Evolutionary conservation across 2,113 vertebrate species (phyloP).

Genomic region (Rafetus swinhoei): DNA sequence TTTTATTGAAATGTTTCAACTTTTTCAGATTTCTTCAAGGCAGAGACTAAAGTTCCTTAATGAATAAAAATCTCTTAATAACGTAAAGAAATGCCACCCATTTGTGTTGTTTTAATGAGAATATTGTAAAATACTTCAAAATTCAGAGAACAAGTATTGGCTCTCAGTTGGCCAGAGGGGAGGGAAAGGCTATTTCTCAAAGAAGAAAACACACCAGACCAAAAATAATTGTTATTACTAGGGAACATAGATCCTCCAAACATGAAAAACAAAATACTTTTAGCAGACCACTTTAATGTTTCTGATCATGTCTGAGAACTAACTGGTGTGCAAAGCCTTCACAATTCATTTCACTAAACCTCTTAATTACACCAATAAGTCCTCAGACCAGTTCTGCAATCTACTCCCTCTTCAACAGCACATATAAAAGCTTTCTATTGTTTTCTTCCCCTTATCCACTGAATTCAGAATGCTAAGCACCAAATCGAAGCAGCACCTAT

Average conservation of each 20-base stretch:
- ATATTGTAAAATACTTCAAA: not conserved
- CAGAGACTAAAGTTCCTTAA: too few species aligned
- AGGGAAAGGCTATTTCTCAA: too few species aligned
- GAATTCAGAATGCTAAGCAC: not conserved
- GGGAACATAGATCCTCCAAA: not conserved
- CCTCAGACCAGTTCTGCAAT: fast-evolving
- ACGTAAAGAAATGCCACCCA: too few species aligned
- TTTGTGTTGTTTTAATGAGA: not conserved
- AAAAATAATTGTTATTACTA: not conserved
- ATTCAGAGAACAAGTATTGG: not conserved
- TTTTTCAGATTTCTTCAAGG: too few species aligned
- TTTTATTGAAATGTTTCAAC: too few species aligned
- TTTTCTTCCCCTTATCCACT: not conserved
- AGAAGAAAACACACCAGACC: not conserved
- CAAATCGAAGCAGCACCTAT: not conserved
- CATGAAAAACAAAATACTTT: not conserved
- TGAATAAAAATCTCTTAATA: too few species aligned
- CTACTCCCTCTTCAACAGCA: fast-evolving
- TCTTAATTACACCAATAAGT: not conserved
- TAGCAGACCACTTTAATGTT: not conserved
- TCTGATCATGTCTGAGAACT: not conserved
- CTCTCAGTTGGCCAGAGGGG: not conserved
- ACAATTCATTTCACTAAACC: not conserved
- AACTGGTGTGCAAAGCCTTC: not conserved
- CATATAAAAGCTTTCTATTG: not conserved